Percentiles rank a stretch among this genome's conserved stretches.
Conservation (phyloP, 2,113 vertebrate genomes). For the Octodon degus region DNA sequence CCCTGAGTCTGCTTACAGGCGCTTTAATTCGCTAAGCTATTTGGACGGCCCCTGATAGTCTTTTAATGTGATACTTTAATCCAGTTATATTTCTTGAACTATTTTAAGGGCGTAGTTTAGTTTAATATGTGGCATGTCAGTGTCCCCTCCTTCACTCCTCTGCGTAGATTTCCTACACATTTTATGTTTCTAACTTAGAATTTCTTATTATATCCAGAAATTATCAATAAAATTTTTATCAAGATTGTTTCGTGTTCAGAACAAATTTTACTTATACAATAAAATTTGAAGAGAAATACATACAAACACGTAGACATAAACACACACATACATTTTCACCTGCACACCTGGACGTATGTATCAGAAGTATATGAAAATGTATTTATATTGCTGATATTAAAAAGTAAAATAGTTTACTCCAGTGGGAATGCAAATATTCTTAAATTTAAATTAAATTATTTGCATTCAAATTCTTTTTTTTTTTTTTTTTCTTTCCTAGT, state of each 20-base stretch:
- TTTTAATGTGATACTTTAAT: background rate
- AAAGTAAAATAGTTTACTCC: background rate
- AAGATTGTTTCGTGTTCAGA: background rate
- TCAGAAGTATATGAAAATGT: background rate
- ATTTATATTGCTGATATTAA: background rate
- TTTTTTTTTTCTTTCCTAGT: too few species aligned
- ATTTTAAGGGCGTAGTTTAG: background rate
- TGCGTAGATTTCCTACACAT: background rate
- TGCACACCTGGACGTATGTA: background rate
- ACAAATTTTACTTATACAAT: background rate
- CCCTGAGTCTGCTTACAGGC: too few species aligned
- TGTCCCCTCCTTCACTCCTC: background rate
- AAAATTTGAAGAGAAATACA: background rate
- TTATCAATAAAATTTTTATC: background rate
- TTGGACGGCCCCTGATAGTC: background rate
- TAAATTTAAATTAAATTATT: too few species aligned
- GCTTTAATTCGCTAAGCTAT: too few species aligned
- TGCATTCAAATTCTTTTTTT: too few species aligned
- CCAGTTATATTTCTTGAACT: background rate
- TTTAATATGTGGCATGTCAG: background rate
- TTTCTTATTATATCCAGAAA: background rate
- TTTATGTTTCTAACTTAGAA: slow-evolving; percentile 4
- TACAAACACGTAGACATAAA: background rate
- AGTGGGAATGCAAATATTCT: background rate
- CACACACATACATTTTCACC: background rate